Base-by-base conservation (phyloP, 2,888 invertebrate genomes). In the Gisinianus flammeolus region DNA sequence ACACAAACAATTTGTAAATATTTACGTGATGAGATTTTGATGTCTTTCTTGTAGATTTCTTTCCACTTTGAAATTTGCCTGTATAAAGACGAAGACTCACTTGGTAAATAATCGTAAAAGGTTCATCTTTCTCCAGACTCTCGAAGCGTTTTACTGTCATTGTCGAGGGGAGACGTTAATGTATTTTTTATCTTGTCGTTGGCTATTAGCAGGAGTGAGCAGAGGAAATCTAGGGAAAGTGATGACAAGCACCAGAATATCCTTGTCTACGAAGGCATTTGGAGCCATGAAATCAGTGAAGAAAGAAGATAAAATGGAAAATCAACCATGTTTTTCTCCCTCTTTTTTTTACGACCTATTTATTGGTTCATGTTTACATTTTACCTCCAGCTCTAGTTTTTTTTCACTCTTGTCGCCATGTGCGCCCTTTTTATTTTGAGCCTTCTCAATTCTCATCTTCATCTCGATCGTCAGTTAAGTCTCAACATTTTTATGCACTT, bases 321-420 rank as follows among this genome's bases (percentile, higher is more conserved):
- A 66, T 66, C 66, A 66, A 30, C 8, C 30, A 66, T 26, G 28
- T 66, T 66, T 56, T 44, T 12, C n/a, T n/a, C n/a, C n/a, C n/a
- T n/a, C 4, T n/a, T 66, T 66, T 66, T 62, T 66, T 66, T 66
- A 66, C 66, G 66, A 66, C n/a, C 30, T 30, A 66, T 30, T 66
- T 66, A 66, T 66, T 66, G 66, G 54, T 54, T 54, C n/a, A 16
- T 19, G 3, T 54, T 54, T 5, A 54, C 54, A n/a, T 54, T 54
- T 12, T 10, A 10, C 44, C 44, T 10, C 44, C 6, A 44, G 16
- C 44, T 44, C 44, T 44, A n/a, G n/a, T n/a, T n/a, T n/a, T n/a
- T n/a, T n/a, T n/a, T n/a, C 16, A 5, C 54, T n/a, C 5, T 54
- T 54, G 19, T n/a, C 54, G 16, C 54, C 19, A 16, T 44, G 44